Evolutionary conservation across 2,888 invertebrate genomes (phyloP).

Genomic region (Quadroppia sp.): DNA sequence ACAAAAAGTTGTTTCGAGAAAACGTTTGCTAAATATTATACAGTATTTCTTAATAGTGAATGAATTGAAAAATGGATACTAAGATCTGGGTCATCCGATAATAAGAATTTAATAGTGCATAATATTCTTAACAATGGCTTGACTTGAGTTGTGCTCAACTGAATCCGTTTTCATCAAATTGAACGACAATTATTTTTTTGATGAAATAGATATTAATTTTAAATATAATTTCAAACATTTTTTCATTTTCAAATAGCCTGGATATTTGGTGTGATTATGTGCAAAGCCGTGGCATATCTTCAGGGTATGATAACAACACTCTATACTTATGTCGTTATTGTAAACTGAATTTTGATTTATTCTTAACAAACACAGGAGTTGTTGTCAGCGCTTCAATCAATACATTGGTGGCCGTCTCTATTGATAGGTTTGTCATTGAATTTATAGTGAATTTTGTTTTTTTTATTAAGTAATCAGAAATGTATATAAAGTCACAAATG

Average conservation of each 20-base stretch:
- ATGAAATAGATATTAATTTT: not conserved
- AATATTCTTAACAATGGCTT: too few relatives aligned
- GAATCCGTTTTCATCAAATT: not conserved
- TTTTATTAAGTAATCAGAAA: not conserved
- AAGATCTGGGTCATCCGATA: too few relatives aligned
- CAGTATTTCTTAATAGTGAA: too few relatives aligned
- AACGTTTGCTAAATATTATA: too few relatives aligned
- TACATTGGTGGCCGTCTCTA: slow-evolving; percentile 59
- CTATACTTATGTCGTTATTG: not conserved
- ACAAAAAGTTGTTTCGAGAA: too few relatives aligned
- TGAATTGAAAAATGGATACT: too few relatives aligned
- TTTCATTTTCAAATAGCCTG: slow-evolving; percentile 54
- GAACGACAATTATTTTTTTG: not conserved
- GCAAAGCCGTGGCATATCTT: slow-evolving; percentile 59
- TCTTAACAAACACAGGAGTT: slow-evolving; percentile 51
- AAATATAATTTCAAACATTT: not conserved
- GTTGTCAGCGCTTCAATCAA: slow-evolving; percentile 60
- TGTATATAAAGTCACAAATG: too few relatives aligned
- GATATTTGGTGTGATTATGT: slow-evolving; percentile 59
- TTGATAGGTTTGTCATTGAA: slow-evolving; percentile 56
- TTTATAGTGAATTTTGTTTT: not conserved
- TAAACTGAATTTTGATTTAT: not conserved
- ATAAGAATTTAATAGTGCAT: too few relatives aligned
- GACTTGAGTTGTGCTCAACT: too few relatives aligned
- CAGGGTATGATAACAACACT: slow-evolving; percentile 52